Base-by-base conservation (phyloP, 1,140 invertebrate species). In the Cryptotermes secundus region DNA sequence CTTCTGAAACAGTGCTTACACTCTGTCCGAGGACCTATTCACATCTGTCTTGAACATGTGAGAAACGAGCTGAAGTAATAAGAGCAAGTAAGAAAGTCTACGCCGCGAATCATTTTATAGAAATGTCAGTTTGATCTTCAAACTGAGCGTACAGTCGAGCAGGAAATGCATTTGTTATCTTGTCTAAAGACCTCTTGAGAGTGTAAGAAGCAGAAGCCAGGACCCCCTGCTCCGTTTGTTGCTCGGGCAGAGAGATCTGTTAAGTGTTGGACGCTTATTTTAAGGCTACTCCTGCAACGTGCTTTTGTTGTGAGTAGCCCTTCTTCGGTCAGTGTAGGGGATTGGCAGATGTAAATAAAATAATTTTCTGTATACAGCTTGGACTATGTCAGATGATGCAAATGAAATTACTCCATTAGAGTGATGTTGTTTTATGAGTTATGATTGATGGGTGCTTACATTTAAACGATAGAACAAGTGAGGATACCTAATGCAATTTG, bases 211-310 rank as follows among this genome's bases (percentile, higher is more conserved):
- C 59, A 72, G 59, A 72, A 72, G 59, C 26, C 59, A 31, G 59
- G 59, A 72, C 59, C 59, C 59, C 59, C 59, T 72, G 59, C 59
- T 72, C 59, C n/a, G 59, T 72, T 72, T 72, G 59, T 72, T 72
- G 59, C n/a, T n/a, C 59, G n/a, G 59, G 26, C 26, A 31, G 59
- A 65, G 59, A 65, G n/a, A 12, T 65, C 59, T 72, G 59, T 72
- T 12, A 72, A 72, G 59, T 72, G 59, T 72, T 72, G 59, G 59
- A 9, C 26, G 59, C 59, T 72, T 72, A 72, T 72, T 72, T 72
- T 72, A 26, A 72, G 59, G 26, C 59, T 31, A 26, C 59, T 72
- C 59, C 7, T 31, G 24, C 26, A 26, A 72, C 3, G 26, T 72
- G 59, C 4, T n/a, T 16, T 7, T 31, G n/a, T 26, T 72, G 59